Base-by-base conservation (phyloP, 2,888 invertebrate species). In the Loripinus fragilis region DNA sequence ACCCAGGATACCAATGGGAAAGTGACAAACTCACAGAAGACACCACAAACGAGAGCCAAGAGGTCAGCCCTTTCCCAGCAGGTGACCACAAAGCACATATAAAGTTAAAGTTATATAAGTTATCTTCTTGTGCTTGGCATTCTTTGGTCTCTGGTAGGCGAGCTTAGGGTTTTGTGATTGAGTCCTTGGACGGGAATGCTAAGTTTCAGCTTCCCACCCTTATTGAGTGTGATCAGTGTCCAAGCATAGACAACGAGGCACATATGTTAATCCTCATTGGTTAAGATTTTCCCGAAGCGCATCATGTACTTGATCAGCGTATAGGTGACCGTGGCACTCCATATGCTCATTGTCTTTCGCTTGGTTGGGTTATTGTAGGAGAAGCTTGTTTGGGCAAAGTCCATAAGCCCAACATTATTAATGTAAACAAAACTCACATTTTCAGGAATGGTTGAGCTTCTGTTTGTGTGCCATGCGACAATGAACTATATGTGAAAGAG, bases 371-470 rank as follows among this genome's bases (percentile, higher is more conserved):
- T 15, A 50, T 73, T n/a, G 41, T 73, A 25, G 73, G 73, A 20
- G 81, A 78, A 50, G 73, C 71, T 0, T 85, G 83, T 70, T 41
- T 86, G 3, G 77, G 80, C 1, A 81, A 83, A 23, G 52, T 68
- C 7, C 81, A 81, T 48, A 38, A 23, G 23, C 69, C 48, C 0
- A n/a, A 69, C 25, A n/a, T 42, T 2, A 5, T 48, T 2, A 48
- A 69, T 69, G 50, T 28, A 17, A 69, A 50, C 2, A 69, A 50
- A 2, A 69, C 50, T 0, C 35, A 69, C 30, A 0, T 48, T n/a
- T 12, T 69, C n/a, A 25, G 12, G 30, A 50, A 69, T 23, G 28
- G 50, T 0, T 33, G 50, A 15, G 25, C 45, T 1, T 50, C 69
- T 10, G 30, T 69, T 8, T 69, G 17, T 41, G 20, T 7, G 33